Percentiles rank a stretch among this genome's conserved stretches.
phyloP scores from a whole-genome alignment of 2,888 invertebrate genomes.

The Galerucella nymphaeae region DNA sequence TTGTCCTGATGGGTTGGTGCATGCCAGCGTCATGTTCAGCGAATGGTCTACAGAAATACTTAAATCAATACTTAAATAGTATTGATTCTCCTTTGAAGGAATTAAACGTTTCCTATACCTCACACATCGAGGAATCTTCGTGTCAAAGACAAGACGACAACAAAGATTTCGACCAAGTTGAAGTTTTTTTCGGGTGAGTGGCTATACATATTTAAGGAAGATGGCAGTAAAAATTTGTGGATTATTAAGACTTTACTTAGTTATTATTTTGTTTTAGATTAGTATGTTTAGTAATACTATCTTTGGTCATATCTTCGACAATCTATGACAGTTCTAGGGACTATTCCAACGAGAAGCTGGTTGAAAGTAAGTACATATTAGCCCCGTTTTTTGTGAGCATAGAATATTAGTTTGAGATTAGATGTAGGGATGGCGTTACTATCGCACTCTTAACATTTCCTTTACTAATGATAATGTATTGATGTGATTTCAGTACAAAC shows the following conservation, averaged over 20 bases:
- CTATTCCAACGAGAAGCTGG: conserved; percentile 47
- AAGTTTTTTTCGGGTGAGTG: conserved; percentile 53
- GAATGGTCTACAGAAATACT: conserved; percentile 48
- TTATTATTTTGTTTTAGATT: conserved; percentile 37
- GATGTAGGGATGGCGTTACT: too few relatives aligned
- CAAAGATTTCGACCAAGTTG: conserved; percentile 49
- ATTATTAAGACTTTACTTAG: not conserved
- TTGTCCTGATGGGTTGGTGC: conserved; percentile 55
- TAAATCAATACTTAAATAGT: conserved; percentile 48
- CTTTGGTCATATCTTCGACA: conserved; percentile 47
- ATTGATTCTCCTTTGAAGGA: conserved; percentile 56
- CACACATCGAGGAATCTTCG: conserved; percentile 44
- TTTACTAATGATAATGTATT: too few relatives aligned
- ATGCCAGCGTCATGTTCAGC: conserved; percentile 55
- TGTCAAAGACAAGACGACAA: conserved; percentile 50
- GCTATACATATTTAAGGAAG: not conserved
- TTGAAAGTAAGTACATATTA: conserved; percentile 45
- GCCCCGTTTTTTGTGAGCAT: too few relatives aligned
- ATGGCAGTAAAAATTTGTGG: not conserved
- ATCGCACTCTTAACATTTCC: too few relatives aligned
- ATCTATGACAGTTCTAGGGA: conserved; percentile 46
- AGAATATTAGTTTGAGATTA: too few relatives aligned
- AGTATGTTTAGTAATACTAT: conserved; percentile 44
- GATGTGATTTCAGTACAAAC: too few relatives aligned
- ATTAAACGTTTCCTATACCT: conserved; percentile 50